Evolutionary conservation across 2,113 vertebrate species (phyloP).

Genomic region (Motacilla tschutschensis): DNA sequence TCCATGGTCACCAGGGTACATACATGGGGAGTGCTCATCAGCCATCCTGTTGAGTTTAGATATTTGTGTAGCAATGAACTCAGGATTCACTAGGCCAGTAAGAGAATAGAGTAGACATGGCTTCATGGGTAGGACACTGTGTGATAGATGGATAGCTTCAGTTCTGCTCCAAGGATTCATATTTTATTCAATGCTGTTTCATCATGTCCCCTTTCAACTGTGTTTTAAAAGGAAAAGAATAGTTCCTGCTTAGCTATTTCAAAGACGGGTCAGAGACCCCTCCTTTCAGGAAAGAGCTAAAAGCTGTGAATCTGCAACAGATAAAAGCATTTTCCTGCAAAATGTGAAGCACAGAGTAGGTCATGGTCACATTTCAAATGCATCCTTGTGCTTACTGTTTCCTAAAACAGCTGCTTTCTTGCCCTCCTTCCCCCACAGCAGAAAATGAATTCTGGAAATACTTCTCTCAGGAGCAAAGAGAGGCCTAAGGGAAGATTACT

Average conservation of each 20-base stretch:
- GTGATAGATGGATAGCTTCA: neutral
- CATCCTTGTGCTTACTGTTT: neutral
- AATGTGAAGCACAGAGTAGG: neutral
- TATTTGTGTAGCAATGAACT: neutral
- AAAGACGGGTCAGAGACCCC: neutral
- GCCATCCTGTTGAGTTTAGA: neutral
- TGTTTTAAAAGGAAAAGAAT: conserved; percentile 1
- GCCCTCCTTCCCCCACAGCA: rapidly evolving
- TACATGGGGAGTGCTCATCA: neutral
- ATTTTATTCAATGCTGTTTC: conserved; percentile 14
- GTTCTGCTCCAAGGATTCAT: neutral
- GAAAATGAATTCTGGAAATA: neutral
- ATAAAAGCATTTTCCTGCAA: conserved; percentile 32
- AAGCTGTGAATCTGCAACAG: conserved; percentile 3
- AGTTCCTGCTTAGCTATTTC: conserved; percentile 17
- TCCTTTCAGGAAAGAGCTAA: conserved; percentile 23
- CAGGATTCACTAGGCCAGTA: neutral
- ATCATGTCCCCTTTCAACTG: conserved; percentile 15
- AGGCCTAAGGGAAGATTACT: neutral
- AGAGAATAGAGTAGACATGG: neutral
- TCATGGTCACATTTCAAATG: conserved; percentile 10
- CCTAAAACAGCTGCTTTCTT: conserved; percentile 7
- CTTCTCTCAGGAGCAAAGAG: neutral
- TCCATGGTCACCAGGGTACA: neutral
- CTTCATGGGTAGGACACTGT: neutral